Conservation (phyloP, 2,888 invertebrate species). For the Spicauda simplicius region DNA sequence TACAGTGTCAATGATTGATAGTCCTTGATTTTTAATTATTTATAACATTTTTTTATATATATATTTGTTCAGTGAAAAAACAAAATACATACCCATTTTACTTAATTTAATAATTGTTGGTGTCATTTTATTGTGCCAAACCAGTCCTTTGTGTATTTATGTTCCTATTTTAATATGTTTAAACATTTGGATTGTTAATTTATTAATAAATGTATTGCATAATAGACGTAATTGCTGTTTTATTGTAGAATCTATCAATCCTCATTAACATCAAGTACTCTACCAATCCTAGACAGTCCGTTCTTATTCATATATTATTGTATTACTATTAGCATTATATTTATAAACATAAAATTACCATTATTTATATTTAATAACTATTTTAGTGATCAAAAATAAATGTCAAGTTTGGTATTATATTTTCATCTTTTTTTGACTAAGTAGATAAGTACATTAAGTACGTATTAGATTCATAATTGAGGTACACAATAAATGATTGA, state of each 20-base stretch:
- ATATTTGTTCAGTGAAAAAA: not conserved
- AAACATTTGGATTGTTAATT: slow-evolving; percentile 30
- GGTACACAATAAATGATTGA: not conserved
- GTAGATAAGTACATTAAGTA: no score
- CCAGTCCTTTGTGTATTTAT: slow-evolving; percentile 19
- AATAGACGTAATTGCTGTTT: slow-evolving; percentile 10
- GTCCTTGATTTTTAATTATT: no score
- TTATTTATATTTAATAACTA: no score
- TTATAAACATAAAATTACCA: no score
- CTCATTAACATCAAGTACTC: not conserved
- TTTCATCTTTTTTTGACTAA: no score
- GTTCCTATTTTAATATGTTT: slow-evolving; percentile 25
- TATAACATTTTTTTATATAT: not conserved
- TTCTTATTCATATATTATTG: no score
- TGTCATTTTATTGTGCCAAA: slow-evolving; percentile 23
- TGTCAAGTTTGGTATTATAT: no score
- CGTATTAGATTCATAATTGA: no score
- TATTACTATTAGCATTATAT: no score
- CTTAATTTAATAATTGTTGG: not conserved
- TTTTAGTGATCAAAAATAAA: no score
- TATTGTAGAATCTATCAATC: not conserved
- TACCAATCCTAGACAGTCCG: no score
- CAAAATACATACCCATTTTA: not conserved
- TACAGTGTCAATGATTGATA: not conserved
- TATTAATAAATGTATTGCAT: slow-evolving; percentile 14